Percentiles rank a stretch among this genome's conserved stretches.
Conservation (phyloP, 2,888 invertebrate genomes). For the Diaperis boleti region DNA sequence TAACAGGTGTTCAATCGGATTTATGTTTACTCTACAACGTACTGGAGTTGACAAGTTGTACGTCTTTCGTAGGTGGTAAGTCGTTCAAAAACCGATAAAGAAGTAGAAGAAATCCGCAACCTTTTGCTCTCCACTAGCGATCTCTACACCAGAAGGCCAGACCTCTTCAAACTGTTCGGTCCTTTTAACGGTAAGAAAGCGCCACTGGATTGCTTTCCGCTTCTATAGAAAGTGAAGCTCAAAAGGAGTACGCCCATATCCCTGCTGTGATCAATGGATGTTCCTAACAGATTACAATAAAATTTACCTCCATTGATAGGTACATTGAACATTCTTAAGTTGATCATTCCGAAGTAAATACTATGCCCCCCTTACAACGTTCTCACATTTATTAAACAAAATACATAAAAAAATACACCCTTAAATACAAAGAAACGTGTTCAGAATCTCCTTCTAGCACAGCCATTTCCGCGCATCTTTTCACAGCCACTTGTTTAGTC, state of each 20-base stretch:
- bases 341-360: no score
- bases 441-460: not conserved
- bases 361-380: no score
- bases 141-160: conserved; percentile 69
- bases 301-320: no score
- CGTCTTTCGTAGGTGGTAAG: conserved; percentile 61
- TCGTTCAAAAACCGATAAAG: conserved; percentile 61
- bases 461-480: not conserved
- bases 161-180: conserved; percentile 77
- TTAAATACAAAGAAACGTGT: not conserved
- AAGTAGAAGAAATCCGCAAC: conserved; percentile 72
- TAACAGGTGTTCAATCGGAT: not conserved
- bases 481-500: conserved; percentile 38
- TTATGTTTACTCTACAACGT: conserved; percentile 9
- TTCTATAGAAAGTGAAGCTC: conserved; percentile 54
- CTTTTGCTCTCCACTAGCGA: conserved; percentile 73
- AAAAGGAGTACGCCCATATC: conserved; percentile 55
- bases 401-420: conserved; percentile 1
- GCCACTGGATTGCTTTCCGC: conserved; percentile 65
- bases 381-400: not conserved
- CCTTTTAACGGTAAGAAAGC: conserved; percentile 67
- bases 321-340: no score
- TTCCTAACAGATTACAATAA: no score
- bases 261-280: conserved; percentile 51
- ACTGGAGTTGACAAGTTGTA: not conserved